Evolutionary conservation across 2,113 vertebrate genomes (phyloP), one percentile per base, ranked within the genome.

Genomic region (Emydocephalus ijimae): DNA sequence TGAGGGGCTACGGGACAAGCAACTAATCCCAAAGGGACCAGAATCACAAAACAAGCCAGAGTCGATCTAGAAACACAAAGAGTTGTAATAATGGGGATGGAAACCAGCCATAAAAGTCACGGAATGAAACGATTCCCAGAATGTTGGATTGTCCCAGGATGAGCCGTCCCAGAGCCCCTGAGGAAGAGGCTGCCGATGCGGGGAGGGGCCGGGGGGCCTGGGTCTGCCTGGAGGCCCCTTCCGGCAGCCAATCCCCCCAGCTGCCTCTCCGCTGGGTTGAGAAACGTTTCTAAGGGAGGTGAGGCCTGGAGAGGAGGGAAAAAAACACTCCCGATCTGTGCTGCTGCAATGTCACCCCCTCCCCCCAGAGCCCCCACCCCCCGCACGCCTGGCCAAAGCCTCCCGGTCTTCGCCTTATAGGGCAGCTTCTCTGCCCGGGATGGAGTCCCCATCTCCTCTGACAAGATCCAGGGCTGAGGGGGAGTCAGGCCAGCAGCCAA

Each of bases 151-250:
- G 29, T n/a, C 61, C 29, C 12, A 8, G 48, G 23, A 3, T 9
- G 59, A 26, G 9, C 8, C 4, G 26, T 5, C 26, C 26, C 12
- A 5, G 61, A 29, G 11, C 26, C 11, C 29, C 61, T 0, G 29
- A 15, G 61, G 61, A n/a, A 12, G 4, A n/a, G 11, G 1, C 1
- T 2, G 61, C 29, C 61, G 1, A 3, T 7, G 7, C 18, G 7
- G n/a, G n/a, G 69, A 74, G n/a, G 0, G 5, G 69, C n/a, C 4
- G 15, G 18, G 20, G 69, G 29, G 29, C 12, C 61, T 64, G 61
- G 61, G 26, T n/a, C 3, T 1, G 0, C 61, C 11, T n/a, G 0
- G n/a, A 0, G n/a, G 2, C n/a, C n/a, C 29, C n/a, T 34, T 8
- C 69, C 39, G n/a, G 69, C 69, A 39, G 69, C 34, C 12, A 4